Evolutionary conservation across 2,888 invertebrate genomes (phyloP).

Genomic region (Notodonta dromedarius): DNA sequence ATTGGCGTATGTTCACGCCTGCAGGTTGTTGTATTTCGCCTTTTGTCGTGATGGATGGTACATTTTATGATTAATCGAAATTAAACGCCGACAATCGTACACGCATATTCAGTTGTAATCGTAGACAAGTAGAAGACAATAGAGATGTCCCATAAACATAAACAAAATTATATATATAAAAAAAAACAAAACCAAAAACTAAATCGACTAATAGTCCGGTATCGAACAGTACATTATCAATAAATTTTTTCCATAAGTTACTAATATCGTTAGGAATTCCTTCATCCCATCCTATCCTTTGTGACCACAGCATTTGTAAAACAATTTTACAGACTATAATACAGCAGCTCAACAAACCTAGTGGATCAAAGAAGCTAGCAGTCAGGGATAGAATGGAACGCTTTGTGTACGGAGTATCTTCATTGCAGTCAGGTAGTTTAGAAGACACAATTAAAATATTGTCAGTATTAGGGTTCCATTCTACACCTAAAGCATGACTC

Average conservation of each 20-base stretch:
- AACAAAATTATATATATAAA: too few relatives aligned
- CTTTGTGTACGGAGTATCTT: slow-evolving; percentile 8
- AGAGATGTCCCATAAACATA: too few relatives aligned
- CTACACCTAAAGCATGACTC: slow-evolving; percentile 6
- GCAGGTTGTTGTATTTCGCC: too few relatives aligned
- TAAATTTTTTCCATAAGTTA: slow-evolving; percentile 8
- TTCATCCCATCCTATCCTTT: slow-evolving; percentile 12
- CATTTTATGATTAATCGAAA: too few relatives aligned
- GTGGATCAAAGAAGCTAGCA: slow-evolving; percentile 11
- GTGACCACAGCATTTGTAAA: slow-evolving; percentile 7
- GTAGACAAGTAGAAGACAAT: too few relatives aligned
- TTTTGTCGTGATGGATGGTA: too few relatives aligned
- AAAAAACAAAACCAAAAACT: too few relatives aligned
- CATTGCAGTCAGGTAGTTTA: slow-evolving; percentile 6
- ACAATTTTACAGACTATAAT: slow-evolving; percentile 3
- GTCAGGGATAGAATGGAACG: slow-evolving; percentile 10
- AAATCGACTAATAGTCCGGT: too few relatives aligned
- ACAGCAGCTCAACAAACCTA: slow-evolving; percentile 2
- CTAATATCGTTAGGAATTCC: slow-evolving; percentile 1
- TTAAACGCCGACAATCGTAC: too few relatives aligned
- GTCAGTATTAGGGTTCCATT: slow-evolving; percentile 10
- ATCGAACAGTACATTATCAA: too few relatives aligned
- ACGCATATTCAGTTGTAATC: too few relatives aligned
- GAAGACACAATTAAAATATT: slow-evolving; percentile 9
- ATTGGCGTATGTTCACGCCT: too few relatives aligned